Conservation (phyloP, 2,888 invertebrate species). For the Drosophila nigricruria region DNA sequence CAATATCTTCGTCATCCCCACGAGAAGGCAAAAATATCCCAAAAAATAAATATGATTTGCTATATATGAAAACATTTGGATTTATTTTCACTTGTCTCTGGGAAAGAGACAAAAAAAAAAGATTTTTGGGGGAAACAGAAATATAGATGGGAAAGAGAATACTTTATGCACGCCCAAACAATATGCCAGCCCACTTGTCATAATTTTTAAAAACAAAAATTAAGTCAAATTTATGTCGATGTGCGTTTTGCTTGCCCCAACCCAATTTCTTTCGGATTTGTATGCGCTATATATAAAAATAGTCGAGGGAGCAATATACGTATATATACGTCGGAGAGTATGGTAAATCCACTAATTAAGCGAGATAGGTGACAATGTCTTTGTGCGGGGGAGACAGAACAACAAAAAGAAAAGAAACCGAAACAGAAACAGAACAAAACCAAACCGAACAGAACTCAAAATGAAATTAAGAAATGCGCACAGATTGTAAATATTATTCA, state of each 20-base stretch:
- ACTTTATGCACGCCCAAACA: constrained; percentile 27
- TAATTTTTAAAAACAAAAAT: constrained; percentile 73
- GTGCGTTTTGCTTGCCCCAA: constrained; percentile 21
- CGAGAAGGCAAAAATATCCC: constrained; percentile 38
- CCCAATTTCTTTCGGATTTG: constrained; percentile 63
- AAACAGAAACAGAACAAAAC: background rate
- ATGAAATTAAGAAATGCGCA: constrained; percentile 58
- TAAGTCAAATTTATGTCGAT: constrained; percentile 68
- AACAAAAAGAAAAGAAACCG: background rate
- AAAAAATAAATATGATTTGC: constrained; percentile 69
- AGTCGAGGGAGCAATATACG: constrained; percentile 14
- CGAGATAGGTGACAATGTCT: constrained; percentile 70
- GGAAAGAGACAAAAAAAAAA: constrained; percentile 3
- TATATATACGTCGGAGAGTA: constrained; percentile 34
- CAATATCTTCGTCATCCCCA: constrained; percentile 36
- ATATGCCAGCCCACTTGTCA: constrained; percentile 71
- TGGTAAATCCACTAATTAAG: constrained; percentile 79
- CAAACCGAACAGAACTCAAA: background rate
- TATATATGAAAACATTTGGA: constrained; percentile 64
- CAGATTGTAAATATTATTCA: constrained; percentile 53
- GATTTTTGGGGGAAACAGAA: background rate
- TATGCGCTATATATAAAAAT: constrained; percentile 54
- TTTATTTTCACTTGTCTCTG: constrained; percentile 60
- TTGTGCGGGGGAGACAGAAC: constrained; percentile 18
- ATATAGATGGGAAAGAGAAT: constrained; percentile 9